Percentiles rank a stretch among this genome's conserved stretches.
These are phyloP conservation scores for Plutomurus gul DNA, from an alignment of 1,140 invertebrate species.

Conservation along the genomic window DNA sequence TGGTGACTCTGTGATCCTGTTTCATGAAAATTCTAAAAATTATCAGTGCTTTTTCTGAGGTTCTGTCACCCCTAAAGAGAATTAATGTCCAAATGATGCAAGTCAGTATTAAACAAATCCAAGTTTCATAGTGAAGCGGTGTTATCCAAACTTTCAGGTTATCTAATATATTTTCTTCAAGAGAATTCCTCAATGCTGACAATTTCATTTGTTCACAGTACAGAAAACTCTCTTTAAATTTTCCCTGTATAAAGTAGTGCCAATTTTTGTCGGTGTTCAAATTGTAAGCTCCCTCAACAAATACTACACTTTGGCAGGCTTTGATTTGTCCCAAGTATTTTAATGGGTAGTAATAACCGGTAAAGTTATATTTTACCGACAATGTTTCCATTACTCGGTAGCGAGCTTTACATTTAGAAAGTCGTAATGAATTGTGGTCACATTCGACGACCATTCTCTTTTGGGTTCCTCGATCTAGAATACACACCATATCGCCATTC, in stretches of 20 bases:
- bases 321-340: neutral
- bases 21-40: neutral
- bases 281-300: neutral
- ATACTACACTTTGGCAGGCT: neutral
- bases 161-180: neutral
- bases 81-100: neutral
- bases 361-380: neutral
- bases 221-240: neutral
- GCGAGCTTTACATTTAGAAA: neutral
- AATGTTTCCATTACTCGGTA: neutral
- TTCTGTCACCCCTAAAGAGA: neutral
- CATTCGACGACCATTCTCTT: neutral
- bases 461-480: neutral
- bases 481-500: neutral
- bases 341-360: neutral
- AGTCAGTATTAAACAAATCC: neutral
- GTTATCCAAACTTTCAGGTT: neutral
- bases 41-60: neutral
- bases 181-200: no score
- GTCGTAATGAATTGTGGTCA: neutral
- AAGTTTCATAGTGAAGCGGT: neutral
- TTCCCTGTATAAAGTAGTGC: neutral
- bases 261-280: neutral
- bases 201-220: neutral
- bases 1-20: neutral